Evolutionary conservation across 2,797 vertebrate species (phyloP), one percentile per base, ranked within the genome.

Genomic region (Artibeus lituratus): DNA sequence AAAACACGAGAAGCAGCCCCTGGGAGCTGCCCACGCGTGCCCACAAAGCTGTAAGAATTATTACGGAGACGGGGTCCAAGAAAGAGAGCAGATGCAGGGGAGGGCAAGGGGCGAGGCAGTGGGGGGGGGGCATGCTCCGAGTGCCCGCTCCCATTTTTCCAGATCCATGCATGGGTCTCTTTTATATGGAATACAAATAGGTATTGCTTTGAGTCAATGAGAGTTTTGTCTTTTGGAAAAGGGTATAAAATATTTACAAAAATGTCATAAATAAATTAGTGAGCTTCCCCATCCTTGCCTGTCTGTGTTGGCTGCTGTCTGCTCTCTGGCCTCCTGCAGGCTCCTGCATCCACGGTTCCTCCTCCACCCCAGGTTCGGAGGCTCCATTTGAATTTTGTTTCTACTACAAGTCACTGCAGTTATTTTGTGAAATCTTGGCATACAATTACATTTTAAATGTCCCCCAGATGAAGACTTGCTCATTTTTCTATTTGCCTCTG

Each of bases 201-300:
- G 7, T 87, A 72, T 91, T 37, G 37, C 42, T 72, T 82, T 82
- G 93, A 49, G 57, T 90, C 51, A 80, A 53, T 73, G 53, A 95
- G 67, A 53, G 39, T 77, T 94, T 72, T 76, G 72, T 73, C 32
- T 91, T 94, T 92, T 67, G 87, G n/a, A 89, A 84, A 88, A 47
- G 18, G 21, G 7, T 42, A 91, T 95, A 80, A 90, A 97, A 78
- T 92, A 94, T 90, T 96, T 88, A 57, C 59, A 35, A 26, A 76
- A 87, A 19, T 65, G 14, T 53, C 47, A 73, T 90, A 76, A 87
- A 84, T 94, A 87, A 84, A 70, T 78, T 9, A 86, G 47, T 1
- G 4, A 37, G 67, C n/a, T n/a, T 74, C 65, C 39, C 57, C 83
- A 55, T 65, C 47, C 92, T 49, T 53, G 35, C 67, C 35, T 85